Evolutionary conservation across 2,888 invertebrate species (phyloP).

Genomic region (Oligia fasciuncula): DNA sequence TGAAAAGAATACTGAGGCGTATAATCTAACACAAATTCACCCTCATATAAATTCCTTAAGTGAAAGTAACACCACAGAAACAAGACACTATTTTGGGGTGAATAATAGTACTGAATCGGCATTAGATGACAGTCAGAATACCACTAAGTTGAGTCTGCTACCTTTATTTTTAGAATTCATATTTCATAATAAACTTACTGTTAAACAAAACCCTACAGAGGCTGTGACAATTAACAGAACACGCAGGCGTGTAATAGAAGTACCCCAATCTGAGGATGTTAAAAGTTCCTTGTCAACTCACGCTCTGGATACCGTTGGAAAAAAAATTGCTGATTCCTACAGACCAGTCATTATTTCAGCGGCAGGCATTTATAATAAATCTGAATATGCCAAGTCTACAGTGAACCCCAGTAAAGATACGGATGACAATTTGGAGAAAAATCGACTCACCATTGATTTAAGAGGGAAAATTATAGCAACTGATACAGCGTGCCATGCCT

Average conservation of each 20-base stretch:
- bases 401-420: slow-evolving; percentile 24
- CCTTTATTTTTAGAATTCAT: slow-evolving; percentile 79
- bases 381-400: slow-evolving; percentile 27
- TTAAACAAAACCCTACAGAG: slow-evolving; percentile 47
- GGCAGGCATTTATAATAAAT: slow-evolving; percentile 65
- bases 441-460: slow-evolving; percentile 79
- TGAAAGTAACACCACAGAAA: slow-evolving; percentile 22
- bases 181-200: slow-evolving; percentile 69
- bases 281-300: slow-evolving; percentile 37
- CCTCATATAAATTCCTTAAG: slow-evolving; percentile 18
- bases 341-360: slow-evolving; percentile 69
- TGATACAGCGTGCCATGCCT: slow-evolving; percentile 82
- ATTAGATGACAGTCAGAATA: slow-evolving; percentile 45
- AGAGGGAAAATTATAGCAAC: slow-evolving; percentile 85
- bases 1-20: slow-evolving; percentile 10
- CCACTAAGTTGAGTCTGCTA: slow-evolving; percentile 67
- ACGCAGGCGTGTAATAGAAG: slow-evolving; percentile 56
- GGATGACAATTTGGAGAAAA: slow-evolving; percentile 57
- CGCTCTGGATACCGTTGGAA: slow-evolving; percentile 28
- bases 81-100: not conserved
- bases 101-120: slow-evolving; percentile 47
- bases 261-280: slow-evolving; percentile 41
- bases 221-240: slow-evolving; percentile 50
- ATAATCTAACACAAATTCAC: slow-evolving; percentile 18
- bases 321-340: slow-evolving; percentile 50